Percentiles rank a stretch among this genome's conserved stretches.
These are phyloP conservation scores for Stomorhina lunata DNA, from an alignment of 2,888 invertebrate genomes.

Conservation along the genomic window DNA sequence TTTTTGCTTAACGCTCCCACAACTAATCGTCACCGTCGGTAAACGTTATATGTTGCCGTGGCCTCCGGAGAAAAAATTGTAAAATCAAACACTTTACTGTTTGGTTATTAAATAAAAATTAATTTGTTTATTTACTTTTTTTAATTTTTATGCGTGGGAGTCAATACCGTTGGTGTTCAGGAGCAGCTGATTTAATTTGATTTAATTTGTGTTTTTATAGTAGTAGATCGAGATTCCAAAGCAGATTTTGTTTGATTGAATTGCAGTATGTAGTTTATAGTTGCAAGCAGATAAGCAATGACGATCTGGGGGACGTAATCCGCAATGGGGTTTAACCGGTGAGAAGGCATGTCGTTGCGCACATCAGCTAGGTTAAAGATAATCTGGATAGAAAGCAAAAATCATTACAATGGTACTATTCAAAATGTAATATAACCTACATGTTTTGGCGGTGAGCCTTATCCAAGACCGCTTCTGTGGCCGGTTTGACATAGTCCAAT, in stretches of 20 bases:
- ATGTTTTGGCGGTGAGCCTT: slow-evolving; percentile 94
- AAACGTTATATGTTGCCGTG: too few relatives aligned
- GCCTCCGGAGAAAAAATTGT: too few relatives aligned
- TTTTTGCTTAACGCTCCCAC: too few relatives aligned
- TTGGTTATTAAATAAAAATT: too few relatives aligned
- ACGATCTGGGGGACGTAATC: slow-evolving; percentile 94
- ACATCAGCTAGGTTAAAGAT: slow-evolving; percentile 91
- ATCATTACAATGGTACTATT: neutral
- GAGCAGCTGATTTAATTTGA: slow-evolving; percentile 64
- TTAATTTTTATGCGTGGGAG: too few relatives aligned
- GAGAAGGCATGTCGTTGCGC: slow-evolving; percentile 95
- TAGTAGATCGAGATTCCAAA: slow-evolving; percentile 80
- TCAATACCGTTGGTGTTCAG: slow-evolving; percentile 76
- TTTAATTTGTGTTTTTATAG: slow-evolving; percentile 77
- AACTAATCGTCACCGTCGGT: too few relatives aligned
- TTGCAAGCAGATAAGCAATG: slow-evolving; percentile 93
- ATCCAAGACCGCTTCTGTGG: slow-evolving; percentile 93
- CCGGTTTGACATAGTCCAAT: slow-evolving; percentile 93
- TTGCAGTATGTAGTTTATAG: slow-evolving; percentile 84
- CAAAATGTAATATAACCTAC: slow-evolving; percentile 78
- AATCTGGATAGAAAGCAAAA: slow-evolving; percentile 79
- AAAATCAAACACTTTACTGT: too few relatives aligned
- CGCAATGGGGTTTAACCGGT: slow-evolving; percentile 95
- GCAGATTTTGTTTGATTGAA: slow-evolving; percentile 80
- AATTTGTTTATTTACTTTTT: too few relatives aligned